A percentile compares a stretch with the other conserved stretches of the same genome.
phyloP scores from a whole-genome alignment of 1,140 invertebrate species.

The Drosophila ercepeae region DNA sequence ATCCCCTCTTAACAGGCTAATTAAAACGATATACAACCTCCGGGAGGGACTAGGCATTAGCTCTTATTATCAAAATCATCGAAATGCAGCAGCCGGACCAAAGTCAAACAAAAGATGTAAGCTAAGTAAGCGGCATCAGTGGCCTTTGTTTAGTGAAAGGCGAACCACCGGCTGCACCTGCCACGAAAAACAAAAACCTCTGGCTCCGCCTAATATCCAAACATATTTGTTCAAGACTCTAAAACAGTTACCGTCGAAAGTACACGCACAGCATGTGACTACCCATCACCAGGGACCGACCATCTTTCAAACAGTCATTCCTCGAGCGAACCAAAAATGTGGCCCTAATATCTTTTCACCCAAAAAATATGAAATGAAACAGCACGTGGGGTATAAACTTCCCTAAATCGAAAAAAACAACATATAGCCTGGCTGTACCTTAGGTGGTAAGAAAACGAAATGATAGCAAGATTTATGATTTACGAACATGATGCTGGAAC shows the following conservation, averaged over 20 bases:
- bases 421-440: background rate
- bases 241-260: conserved; percentile 36
- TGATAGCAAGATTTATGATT: conserved; percentile 70
- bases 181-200: conserved; percentile 1
- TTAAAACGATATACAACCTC: conserved; percentile 26
- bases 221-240: conserved; percentile 32
- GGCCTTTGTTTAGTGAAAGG: conserved; percentile 48
- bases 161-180: conserved; percentile 39
- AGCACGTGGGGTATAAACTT: conserved; percentile 52
- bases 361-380: background rate
- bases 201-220: conserved; percentile 44
- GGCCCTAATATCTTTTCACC: conserved; percentile 34
- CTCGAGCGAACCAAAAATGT: conserved; percentile 34
- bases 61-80: conserved; percentile 35
- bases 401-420: background rate
- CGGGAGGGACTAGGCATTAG: conserved; percentile 17
- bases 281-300: background rate
- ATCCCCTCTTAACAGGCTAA: conserved; percentile 3
- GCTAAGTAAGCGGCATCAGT: conserved; percentile 14
- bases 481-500: conserved; percentile 62
- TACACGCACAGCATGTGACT: conserved; percentile 41
- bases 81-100: conserved; percentile 24
- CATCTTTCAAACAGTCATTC: conserved; percentile 47
- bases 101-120: conserved; percentile 25
- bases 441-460: conserved; percentile 48